Evolutionary conservation across 2,113 vertebrate species (phyloP), one percentile per base, ranked within the genome.

Genomic region (Sceloporus tristichus): DNA sequence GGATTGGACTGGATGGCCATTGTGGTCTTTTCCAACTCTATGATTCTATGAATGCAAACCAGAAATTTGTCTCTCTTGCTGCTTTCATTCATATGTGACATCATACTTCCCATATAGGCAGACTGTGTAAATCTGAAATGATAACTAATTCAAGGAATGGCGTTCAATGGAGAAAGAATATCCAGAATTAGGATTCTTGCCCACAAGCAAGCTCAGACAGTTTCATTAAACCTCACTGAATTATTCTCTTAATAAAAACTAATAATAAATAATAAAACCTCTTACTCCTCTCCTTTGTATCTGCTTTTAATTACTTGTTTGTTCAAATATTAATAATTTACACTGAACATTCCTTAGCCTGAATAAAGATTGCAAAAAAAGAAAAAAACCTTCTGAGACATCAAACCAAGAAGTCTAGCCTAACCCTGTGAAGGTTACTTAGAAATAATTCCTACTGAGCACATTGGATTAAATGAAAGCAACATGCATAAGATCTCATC

Each of bases 261-360:
- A 48, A 48, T 48, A 48, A 48, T 48, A 48, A 48, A 48, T 48
- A 48, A 48, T 48, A 48, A 48, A 48, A 48, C 48, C 48, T 7
- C 21, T 54, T 62, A 62, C 75, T 76, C 10, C 13, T 5, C 34
- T 29, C 56, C 38, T 85, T 77, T 40, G 42, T 85, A 74, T 77
- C 56, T n/a, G 65, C 23, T 42, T 77, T 62, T 85, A 85, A 85
- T 65, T 85, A 77, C 73, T 65, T 65, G 25, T 77, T 85, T 77
- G 27, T 66, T 85, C 74, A 85, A 77, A 77, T 56, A 85, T 85
- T 27, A 10, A 62, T 85, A 9, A 62, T 25, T 71, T 42, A 27
- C 38, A 65, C 14, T 62, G 56, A 76, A 73, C 34, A 62, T 4
- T 23, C 56, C 54, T 23, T 21, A 65, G 54, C 19, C 38, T 77